Percentiles rank a stretch among this genome's conserved stretches.
phyloP scores from a whole-genome alignment of 2,113 vertebrate species.

The Psittacus erithacus region DNA sequence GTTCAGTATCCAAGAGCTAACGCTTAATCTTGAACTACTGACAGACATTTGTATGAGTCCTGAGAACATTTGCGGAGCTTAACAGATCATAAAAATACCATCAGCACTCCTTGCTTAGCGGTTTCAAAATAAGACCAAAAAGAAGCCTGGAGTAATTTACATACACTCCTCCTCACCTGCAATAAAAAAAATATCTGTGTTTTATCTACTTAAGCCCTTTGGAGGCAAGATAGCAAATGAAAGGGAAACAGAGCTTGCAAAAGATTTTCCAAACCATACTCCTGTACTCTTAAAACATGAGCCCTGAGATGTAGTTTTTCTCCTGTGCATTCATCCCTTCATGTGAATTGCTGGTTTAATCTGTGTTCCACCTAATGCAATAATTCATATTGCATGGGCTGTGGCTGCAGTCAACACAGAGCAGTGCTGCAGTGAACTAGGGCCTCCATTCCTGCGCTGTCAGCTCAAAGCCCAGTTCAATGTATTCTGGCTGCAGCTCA shows the following conservation, averaged over 20 bases:
- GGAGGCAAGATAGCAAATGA: not conserved
- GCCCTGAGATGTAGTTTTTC: not conserved
- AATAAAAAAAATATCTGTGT: too few species aligned
- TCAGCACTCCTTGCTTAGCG: not conserved
- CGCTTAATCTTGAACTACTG: not conserved
- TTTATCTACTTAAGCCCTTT: not conserved
- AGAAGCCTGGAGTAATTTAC: not conserved
- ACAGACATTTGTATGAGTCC: not conserved
- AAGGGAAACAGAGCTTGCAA: not conserved
- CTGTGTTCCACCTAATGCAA: not conserved
- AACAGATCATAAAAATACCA: not conserved
- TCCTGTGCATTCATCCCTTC: not conserved
- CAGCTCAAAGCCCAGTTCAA: not conserved
- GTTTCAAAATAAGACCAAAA: not conserved
- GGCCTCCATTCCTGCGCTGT: not conserved
- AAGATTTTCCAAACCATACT: not conserved
- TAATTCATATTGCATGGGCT: not conserved
- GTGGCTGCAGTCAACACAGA: not conserved
- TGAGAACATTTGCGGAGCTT: not conserved
- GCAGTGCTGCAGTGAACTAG: not conserved
- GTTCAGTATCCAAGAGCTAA: not conserved
- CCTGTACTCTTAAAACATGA: not conserved
- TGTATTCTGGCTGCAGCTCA: not conserved
- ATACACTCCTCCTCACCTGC: not conserved
- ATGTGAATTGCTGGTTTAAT: not conserved